Base-by-base conservation (phyloP, 92 coral and sea anemone genomes). In the Heliopora coerulea region DNA sequence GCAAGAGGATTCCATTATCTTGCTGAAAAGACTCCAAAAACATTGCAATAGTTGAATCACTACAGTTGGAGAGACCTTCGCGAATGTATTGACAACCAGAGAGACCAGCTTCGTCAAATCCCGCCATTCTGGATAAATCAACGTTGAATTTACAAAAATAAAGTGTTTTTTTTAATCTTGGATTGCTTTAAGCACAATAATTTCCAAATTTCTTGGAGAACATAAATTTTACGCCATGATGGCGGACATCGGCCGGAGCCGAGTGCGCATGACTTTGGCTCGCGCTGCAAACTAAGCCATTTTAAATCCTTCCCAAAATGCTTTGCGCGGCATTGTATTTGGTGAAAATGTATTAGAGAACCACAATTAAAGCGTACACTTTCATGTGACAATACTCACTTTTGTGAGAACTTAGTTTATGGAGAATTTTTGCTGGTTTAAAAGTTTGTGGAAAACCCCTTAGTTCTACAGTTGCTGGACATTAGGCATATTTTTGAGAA, bases 191-290 rank as follows among this genome's bases (percentile, higher is more conserved):
- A 34, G 49, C 65, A n/a, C 41, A 26, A 27, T 48, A 75, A 73
- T 39, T 75, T 54, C 37, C 28, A 29, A 20, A 20, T 89, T 93
- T 81, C 79, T 57, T 21, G 17, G 7, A 29, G 33, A 31, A 19
- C 31, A 62, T 39, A 64, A 74, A 30, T 69, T 76, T 75, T 61
- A 62, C 99, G 96, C 96, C 96, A 95, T 90, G 33, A 78, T 80
- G 99, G 99, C 99, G 99, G 99, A 90, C 99, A 95, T 90, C 96
- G 99, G 99, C 99, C 96, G 87, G 75, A 84, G 99, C 99, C 99
- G 99, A 95, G 89, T 90, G 99, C 99, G 99, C 99, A 95, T 88
- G 99, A 32, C 85, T 86, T 62, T 68, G 63, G 54, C 42, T 54
- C 76, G 62, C 35, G 41, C 77, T 69, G 89, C 91, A 78, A 83